A percentile compares a stretch with the other conserved stretches of the same genome.
Evolutionary conservation across 2,113 vertebrate species (phyloP).

Genomic region (Indicator maculatus): DNA sequence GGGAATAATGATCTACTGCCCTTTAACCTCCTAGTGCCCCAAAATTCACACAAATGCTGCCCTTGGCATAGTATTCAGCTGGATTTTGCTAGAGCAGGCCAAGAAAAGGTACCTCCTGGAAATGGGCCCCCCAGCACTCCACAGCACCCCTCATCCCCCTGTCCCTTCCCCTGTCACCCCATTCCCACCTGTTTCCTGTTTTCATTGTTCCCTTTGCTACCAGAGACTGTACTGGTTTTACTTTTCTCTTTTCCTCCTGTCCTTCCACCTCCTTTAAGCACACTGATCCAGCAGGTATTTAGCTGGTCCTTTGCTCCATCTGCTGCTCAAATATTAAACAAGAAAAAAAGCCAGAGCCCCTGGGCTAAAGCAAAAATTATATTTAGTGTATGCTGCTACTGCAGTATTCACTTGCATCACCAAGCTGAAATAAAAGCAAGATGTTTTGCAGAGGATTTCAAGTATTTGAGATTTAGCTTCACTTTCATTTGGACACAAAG

Average conservation of each 20-base stretch:
- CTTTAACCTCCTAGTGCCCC: not conserved
- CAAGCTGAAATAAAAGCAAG: not conserved
- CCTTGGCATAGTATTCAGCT: accelerated
- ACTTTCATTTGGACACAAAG: not conserved
- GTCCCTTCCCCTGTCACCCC: too few relatives aligned
- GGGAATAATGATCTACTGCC: not conserved
- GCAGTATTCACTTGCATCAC: not conserved
- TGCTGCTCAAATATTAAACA: slow-evolving; percentile 38
- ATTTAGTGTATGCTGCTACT: not conserved
- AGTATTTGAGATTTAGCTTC: not conserved
- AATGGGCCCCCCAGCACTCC: accelerated
- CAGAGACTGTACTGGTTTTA: accelerated
- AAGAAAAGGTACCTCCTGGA: not conserved
- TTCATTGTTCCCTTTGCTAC: not conserved
- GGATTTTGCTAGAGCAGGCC: not conserved
- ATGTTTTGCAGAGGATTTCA: not conserved
- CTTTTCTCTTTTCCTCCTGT: not conserved
- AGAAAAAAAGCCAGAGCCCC: not conserved
- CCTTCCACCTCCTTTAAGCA: not conserved
- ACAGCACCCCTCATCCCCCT: not conserved
- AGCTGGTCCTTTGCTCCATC: slow-evolving; percentile 53
- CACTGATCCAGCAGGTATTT: not conserved
- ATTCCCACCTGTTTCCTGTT: not conserved
- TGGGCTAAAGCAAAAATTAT: not conserved
- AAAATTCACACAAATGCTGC: not conserved